Base-by-base conservation (phyloP, 2,113 vertebrate species). In the Buteo buteo region DNA sequence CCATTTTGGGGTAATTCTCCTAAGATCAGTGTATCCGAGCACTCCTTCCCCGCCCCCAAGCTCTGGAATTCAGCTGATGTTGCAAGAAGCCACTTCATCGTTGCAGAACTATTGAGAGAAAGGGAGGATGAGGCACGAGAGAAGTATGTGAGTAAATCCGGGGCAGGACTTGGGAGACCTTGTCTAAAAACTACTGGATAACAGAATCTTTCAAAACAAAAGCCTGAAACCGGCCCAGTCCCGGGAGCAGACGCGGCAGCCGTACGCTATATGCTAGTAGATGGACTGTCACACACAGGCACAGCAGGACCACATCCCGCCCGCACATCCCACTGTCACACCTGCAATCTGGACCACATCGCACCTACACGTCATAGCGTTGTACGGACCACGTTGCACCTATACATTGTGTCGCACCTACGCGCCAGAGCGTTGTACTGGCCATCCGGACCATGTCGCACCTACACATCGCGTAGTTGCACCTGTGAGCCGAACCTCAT, bases 31-130 rank as follows among this genome's bases (percentile, higher is more conserved):
- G 14, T 31, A 64, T 42, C 17, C 0, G 7, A 62, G 62, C 32
- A 31, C 62, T 76, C 31, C 74, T 80, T 82, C 50, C 78, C 93
- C 55, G 0, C 86, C 94, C 70, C 77, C 89, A 42, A 66, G 32
- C 82, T 91, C 87, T 88, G 95, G 97, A 97, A 97, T 94, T 83
- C 76, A 83, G 79, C 79, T 58, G 89, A 91, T 96, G 91, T 95
- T 85, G 93, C 93, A 94, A 97, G 95, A 94, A 86, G 82, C 47
- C 79, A 38, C 84, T 95, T 86, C 81, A 45, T 69, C 92, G 36
- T 38, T 28, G 84, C 74, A 44, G 62, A 89, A 42, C 52, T 93
- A 54, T 52, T 94, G 84, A 93, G 78, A 47, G 81, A 93, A 95
- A 73, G 81, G 82, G 81, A 88, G 76, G 89, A 90, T 73, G n/a